Evolutionary conservation across 1,140 invertebrate species (phyloP).

Genomic region (Delia radicum): DNA sequence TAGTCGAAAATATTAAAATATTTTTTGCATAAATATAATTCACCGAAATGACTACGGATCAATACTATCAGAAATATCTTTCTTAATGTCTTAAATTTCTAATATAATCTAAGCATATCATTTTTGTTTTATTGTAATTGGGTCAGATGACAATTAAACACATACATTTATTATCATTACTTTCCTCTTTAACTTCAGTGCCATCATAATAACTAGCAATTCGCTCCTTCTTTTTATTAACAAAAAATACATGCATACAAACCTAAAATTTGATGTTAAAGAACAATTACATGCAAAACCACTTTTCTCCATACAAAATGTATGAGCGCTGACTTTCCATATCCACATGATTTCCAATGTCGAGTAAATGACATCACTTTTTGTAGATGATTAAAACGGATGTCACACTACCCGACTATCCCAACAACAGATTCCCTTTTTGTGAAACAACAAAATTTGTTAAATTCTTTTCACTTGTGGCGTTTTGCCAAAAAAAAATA

Average conservation of each 20-base stretch:
- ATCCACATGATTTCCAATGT: background rate
- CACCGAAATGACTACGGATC: no score
- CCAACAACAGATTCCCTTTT: background rate
- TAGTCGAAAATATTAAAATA: no score
- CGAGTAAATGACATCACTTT: background rate
- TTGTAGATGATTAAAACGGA: background rate
- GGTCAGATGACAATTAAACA: no score
- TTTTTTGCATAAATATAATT: no score
- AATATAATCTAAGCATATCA: no score
- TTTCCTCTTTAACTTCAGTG: no score
- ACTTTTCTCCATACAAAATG: background rate
- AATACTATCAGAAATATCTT: no score
- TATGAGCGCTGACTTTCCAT: background rate
- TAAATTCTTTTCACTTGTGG: constrained; percentile 10
- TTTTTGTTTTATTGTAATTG: no score
- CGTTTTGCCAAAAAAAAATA: constrained; percentile 9
- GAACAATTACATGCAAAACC: background rate
- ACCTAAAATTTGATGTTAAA: background rate
- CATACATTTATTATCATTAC: no score
- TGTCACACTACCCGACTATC: background rate
- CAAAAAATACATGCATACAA: background rate
- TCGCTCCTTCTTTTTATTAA: no score
- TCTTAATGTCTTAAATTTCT: no score
- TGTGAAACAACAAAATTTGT: background rate
- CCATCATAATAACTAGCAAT: no score